A percentile compares a stretch with the other conserved stretches of the same genome.
Conservation (phyloP, 2,113 vertebrate genomes). For the Poicephalus gulielmi region DNA sequence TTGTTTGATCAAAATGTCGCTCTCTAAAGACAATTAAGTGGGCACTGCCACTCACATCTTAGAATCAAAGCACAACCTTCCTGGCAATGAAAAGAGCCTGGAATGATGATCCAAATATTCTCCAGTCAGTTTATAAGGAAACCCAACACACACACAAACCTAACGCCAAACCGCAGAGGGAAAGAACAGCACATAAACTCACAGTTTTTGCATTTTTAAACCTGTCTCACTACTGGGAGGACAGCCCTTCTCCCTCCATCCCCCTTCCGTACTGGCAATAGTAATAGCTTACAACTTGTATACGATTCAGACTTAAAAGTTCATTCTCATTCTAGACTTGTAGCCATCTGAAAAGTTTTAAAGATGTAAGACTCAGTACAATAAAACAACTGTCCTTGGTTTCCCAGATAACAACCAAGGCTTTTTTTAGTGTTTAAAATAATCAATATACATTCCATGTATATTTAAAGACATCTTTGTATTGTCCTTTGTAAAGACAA, state of each 20-base stretch:
- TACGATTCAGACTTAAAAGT: neutral
- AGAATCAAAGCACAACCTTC: neutral
- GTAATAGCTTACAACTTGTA: neutral
- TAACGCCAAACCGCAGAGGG: accelerated
- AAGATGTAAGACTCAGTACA: neutral
- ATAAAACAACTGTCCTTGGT: neutral
- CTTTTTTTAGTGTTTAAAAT: neutral
- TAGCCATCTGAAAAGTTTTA: neutral
- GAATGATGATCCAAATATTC: neutral
- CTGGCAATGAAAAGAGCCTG: neutral
- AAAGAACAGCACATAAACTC: neutral
- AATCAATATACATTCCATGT: neutral
- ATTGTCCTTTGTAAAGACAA: neutral
- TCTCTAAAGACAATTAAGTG: neutral
- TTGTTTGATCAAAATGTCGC: neutral
- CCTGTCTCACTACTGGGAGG: neutral
- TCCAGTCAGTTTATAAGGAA: neutral
- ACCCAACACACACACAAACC: neutral
- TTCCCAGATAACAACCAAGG: neutral
- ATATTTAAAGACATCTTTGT: constrained; percentile 7
- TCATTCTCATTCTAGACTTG: neutral
- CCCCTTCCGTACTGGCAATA: neutral
- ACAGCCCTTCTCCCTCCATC: neutral
- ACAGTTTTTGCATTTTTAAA: neutral
- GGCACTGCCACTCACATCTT: neutral